Evolutionary conservation across 2,113 vertebrate species (phyloP), one percentile per base, ranked within the genome.

Genomic region (Opisthocomus hoazin): DNA sequence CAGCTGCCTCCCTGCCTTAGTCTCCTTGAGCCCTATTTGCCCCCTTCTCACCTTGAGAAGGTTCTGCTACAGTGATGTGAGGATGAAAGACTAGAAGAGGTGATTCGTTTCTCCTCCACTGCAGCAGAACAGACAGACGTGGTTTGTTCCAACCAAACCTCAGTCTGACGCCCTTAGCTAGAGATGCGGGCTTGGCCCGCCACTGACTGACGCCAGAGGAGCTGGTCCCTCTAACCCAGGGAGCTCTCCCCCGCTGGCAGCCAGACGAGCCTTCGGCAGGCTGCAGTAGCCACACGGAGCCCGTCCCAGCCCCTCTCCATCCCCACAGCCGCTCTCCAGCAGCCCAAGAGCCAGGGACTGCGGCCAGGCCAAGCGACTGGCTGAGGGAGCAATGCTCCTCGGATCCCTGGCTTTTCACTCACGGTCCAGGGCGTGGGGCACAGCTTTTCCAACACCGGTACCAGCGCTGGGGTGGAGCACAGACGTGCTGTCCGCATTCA

Each of bases 171-270:
- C 12, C 68, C 11, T 22, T 4, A 5, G 37, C 60, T 68, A 9
- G 54, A 39, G 46, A 19, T 54, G 50, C 1, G 9, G 61, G 24
- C 45, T 68, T 34, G 16, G 45, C 10, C 5, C 3, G 15, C 18
- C 0, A 6, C 15, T 37, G 23, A 8, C 6, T 4, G 43, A n/a
- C 0, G 2, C 6, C 7, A 34, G 37, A 45, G 50, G 43, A 29
- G 32, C 23, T 29, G 9, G 27, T 32, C 32, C 22, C 71, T 60
- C 46, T 9, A 37, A 48, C 23, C 39, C 16, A 14, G 9, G 16
- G 20, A 73, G 53, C 27, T 60, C 74, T 37, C 46, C 26, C 4
- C 2, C 36, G 30, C 57, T 41, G 32, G 22, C 48, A 54, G 46
- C 18, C 53, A 60, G 37, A 9, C 0, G 5, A 73, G 39, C 46